phyloP scores from a whole-genome alignment of 2,888 invertebrate genomes.

The Choreutis nemorana region DNA sequence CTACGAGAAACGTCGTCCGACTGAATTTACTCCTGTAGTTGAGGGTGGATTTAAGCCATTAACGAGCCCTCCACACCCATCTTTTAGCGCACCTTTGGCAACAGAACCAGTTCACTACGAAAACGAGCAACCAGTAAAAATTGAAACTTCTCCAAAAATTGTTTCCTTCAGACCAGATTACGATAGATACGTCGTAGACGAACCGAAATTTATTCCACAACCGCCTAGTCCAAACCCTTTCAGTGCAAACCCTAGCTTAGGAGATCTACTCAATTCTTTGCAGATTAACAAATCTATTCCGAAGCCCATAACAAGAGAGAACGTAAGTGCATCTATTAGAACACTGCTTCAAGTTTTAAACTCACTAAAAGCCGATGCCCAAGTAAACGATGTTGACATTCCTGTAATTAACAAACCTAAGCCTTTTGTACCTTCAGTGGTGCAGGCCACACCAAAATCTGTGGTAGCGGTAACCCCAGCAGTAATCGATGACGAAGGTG shows the following conservation, averaged over 20 bases:
- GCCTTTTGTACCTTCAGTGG: conserved; percentile 29
- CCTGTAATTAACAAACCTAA: conserved; percentile 43
- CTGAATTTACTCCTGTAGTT: conserved; percentile 27
- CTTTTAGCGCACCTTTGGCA: conserved; percentile 21
- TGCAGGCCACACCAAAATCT: conserved; percentile 23
- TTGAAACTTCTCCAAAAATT: conserved; percentile 17
- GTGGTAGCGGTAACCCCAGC: conserved; percentile 21
- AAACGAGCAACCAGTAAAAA: conserved; percentile 16
- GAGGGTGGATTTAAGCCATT: conserved; percentile 53
- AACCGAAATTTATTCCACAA: conserved; percentile 21
- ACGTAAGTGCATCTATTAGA: conserved; percentile 80
- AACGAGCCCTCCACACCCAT: conserved; percentile 18
- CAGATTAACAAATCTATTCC: conserved; percentile 80
- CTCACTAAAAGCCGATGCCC: conserved; percentile 64
- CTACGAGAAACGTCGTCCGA: conserved; percentile 19
- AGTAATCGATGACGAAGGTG: conserved; percentile 18
- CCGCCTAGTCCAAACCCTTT: conserved; percentile 18
- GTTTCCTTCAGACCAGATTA: conserved; percentile 26
- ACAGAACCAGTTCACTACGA: conserved; percentile 17
- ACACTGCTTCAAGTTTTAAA: conserved; percentile 79
- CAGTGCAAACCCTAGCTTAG: too few species aligned
- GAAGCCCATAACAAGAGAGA: conserved; percentile 77
- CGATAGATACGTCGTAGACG: conserved; percentile 34
- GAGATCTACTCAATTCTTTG: conserved; percentile 73
- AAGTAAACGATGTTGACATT: conserved; percentile 38